A percentile compares a stretch with the other conserved stretches of the same genome.
These are phyloP conservation scores for Acromyrmex echinatior DNA, from an alignment of 1,140 invertebrate genomes.

Conservation along the genomic window DNA sequence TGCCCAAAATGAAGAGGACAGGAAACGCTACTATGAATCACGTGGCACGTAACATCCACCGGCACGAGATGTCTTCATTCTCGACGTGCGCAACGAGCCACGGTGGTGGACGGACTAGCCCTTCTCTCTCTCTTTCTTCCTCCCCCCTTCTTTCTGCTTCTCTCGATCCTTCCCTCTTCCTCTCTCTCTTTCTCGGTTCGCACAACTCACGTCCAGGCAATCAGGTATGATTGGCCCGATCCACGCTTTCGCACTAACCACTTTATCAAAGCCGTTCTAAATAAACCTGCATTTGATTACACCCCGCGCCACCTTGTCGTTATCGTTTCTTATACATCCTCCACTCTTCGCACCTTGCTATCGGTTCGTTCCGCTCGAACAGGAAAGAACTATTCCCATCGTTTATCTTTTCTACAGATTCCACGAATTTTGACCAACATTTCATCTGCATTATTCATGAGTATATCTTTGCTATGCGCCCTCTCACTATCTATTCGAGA, in stretches of 20 bases:
- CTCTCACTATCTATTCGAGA: neutral
- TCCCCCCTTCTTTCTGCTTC: constrained; percentile 26
- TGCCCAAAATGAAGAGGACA: constrained; percentile 36
- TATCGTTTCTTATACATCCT: constrained; percentile 79
- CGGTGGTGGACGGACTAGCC: constrained; percentile 35
- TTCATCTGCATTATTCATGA: neutral
- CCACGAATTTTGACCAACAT: neutral
- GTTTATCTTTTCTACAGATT: constrained; percentile 61
- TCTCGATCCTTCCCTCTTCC: constrained; percentile 27
- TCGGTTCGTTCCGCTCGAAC: constrained; percentile 63
- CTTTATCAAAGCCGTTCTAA: constrained; percentile 84
- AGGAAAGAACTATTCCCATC: constrained; percentile 62
- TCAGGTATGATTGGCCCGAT: constrained; percentile 85
- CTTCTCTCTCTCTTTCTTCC: constrained; percentile 21
- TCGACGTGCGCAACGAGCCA: constrained; percentile 52
- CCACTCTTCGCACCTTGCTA: constrained; percentile 70
- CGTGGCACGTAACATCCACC: constrained; percentile 69
- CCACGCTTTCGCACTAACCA: constrained; percentile 85
- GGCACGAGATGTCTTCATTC: constrained; percentile 73
- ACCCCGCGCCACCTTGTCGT: constrained; percentile 77
- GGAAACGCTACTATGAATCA: constrained; percentile 71
- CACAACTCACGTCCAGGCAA: constrained; percentile 84
- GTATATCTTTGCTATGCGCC: neutral
- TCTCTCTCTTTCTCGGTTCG: constrained; percentile 64
- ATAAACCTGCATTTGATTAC: constrained; percentile 84